A percentile compares a stretch with the other conserved stretches of the same genome.
Evolutionary conservation across 2,113 vertebrate genomes (phyloP).

Genomic region (Cebidichthys violaceus): DNA sequence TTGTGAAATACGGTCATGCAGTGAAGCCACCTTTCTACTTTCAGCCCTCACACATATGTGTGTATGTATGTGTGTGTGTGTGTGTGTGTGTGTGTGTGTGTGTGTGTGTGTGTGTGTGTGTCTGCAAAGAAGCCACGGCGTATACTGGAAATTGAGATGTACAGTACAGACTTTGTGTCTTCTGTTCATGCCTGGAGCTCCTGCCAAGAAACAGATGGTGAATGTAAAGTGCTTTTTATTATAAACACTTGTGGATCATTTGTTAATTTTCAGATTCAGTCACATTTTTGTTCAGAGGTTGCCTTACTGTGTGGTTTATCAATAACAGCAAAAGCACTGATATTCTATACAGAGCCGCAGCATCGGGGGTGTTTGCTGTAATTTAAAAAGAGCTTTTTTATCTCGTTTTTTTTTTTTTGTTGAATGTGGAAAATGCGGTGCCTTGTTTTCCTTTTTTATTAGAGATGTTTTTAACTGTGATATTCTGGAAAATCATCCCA

Average conservation of each 20-base stretch:
- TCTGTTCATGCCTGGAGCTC: constrained; percentile 6
- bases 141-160: constrained; percentile 37
- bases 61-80: too few species aligned
- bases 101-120: background rate
- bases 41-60: background rate
- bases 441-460: background rate
- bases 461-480: background rate
- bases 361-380: background rate
- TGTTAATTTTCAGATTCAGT: constrained; percentile 36
- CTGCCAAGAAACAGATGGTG: constrained; percentile 47
- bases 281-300: constrained; percentile 21
- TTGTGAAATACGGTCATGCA: constrained; percentile 30
- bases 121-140: constrained; percentile 16
- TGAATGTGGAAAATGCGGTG: constrained; percentile 1
- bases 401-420: background rate
- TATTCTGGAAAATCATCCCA: background rate
- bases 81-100: too few species aligned
- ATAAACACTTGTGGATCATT: constrained; percentile 45
- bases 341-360: background rate
- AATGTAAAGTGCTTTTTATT: constrained; percentile 45
- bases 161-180: constrained; percentile 31
- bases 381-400: constrained; percentile 9
- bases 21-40: constrained; percentile 36
- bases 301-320: constrained; percentile 35
- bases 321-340: background rate